Base-by-base conservation (phyloP, 2,888 invertebrate species). In the Tetragnatha montana region DNA sequence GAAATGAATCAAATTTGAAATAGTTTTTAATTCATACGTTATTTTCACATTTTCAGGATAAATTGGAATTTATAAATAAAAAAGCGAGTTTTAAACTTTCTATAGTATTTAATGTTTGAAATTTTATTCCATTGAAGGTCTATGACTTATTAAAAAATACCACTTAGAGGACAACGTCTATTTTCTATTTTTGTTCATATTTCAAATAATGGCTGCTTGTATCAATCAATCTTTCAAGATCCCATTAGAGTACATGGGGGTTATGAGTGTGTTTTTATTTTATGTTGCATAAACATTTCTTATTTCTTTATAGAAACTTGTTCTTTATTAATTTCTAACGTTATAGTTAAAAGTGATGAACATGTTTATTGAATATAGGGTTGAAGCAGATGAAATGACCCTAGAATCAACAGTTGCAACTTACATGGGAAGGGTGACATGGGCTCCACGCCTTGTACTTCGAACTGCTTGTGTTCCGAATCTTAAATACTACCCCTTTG, bases 381-480 rank as follows among this genome's bases (percentile, higher is more conserved):
- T 84, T 49, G 69, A 68, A 22, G 47, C 68, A 17, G 47, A 49
- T 69, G 76, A 84, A 76, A n/a, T 84, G 47, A 84, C 83, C 7
- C 14, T 76, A 12, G 17, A 76, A 4, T 35, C 83, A 0, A 47
- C 8, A 49, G 68, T 69, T 19, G 21, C 68, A 10, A 14, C 75
- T 12, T 69, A 68, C 6, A n/a, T 4, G 19, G 19, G 19, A 21
- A 76, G n/a, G 7, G 83, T 84, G 6, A 68, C 47, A 21, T 84
- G 75, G 69, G 19, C 12, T 12, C 75, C 69, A 6, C 68, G 83
- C 17, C 69, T 60, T 19, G 76, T 84, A 4, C 69, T 84, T 68
- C 76, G 69, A 51, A 84, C 83, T 12, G 14, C 83, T 19, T 84
- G 83, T 21, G 76, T 84, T 69, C 83, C 83, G 2, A 84, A 84